Conservation (phyloP, 2,888 invertebrate species). For the Nematopogon swammerdamellus region DNA sequence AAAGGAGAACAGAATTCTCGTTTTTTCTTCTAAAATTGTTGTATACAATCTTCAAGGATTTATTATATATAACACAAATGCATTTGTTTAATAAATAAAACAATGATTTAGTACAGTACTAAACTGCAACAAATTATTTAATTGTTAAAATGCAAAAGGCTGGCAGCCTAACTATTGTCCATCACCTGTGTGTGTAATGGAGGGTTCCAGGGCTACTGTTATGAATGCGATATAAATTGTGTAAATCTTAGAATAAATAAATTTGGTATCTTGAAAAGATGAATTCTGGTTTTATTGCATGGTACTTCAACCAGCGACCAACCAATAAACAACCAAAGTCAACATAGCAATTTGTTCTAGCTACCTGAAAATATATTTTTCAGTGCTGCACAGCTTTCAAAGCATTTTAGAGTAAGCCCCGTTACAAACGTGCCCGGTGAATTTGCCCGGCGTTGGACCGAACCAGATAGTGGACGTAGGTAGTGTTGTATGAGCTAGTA, state of each 20-base stretch:
- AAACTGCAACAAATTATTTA: too few relatives aligned
- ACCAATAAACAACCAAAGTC: too few relatives aligned
- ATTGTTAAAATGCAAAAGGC: neutral
- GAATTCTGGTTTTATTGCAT: neutral
- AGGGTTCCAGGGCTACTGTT: neutral
- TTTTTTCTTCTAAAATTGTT: neutral
- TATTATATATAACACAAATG: neutral
- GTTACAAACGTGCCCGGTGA: too few relatives aligned
- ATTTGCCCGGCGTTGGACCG: too few relatives aligned
- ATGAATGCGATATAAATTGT: neutral
- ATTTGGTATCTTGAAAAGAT: slow-evolving; percentile 43
- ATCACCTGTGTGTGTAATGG: neutral
- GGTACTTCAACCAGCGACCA: too few relatives aligned
- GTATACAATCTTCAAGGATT: neutral
- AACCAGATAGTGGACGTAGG: too few relatives aligned
- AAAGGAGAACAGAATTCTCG: neutral
- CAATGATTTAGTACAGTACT: too few relatives aligned
- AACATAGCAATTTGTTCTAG: too few relatives aligned
- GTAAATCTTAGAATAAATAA: slow-evolving; percentile 24
- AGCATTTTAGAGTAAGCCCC: too few relatives aligned
- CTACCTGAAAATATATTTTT: too few relatives aligned
- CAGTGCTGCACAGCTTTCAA: too few relatives aligned
- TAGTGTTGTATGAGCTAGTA: too few relatives aligned
- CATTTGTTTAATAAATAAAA: neutral
- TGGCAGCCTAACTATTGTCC: neutral